phyloP scores from a whole-genome alignment of 2,888 invertebrate species.

The Dasysyrphus albostriatus region DNA sequence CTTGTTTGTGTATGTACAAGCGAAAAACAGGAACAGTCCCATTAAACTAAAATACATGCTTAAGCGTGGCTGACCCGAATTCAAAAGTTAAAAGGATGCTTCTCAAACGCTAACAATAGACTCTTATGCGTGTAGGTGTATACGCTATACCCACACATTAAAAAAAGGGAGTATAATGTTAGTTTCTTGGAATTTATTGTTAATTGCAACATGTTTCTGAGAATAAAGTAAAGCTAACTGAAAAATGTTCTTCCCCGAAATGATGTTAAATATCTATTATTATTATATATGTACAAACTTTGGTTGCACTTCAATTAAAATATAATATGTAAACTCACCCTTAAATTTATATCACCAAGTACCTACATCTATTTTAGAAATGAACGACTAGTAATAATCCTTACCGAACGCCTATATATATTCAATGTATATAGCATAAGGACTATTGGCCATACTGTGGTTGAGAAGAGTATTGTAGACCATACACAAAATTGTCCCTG shows the following conservation, averaged over 20 bases:
- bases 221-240: constrained; percentile 7
- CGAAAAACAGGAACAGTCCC: constrained; percentile 19
- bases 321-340: not conserved
- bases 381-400: not conserved
- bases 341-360: not conserved
- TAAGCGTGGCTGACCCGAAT: constrained; percentile 32
- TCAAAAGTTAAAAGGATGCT: constrained; percentile 40
- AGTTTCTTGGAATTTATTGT: constrained; percentile 33
- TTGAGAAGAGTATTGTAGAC: no score
- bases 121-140: not conserved
- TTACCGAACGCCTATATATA: no score
- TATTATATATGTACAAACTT: not conserved
- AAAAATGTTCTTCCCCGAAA: not conserved
- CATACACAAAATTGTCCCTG: no score
- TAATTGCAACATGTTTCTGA: constrained; percentile 32
- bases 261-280: constrained; percentile 1
- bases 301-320: not conserved
- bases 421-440: no score
- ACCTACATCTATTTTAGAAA: not conserved
- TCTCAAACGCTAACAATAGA: constrained; percentile 3
- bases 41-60: constrained; percentile 36
- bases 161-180: not conserved
- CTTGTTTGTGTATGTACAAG: not conserved
- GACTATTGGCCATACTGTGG: no score
- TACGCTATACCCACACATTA: constrained; percentile 1